Evolutionary conservation across 2,888 invertebrate species (phyloP), one percentile per base, ranked within the genome.

Genomic region (Pharmacophagus antenor): DNA sequence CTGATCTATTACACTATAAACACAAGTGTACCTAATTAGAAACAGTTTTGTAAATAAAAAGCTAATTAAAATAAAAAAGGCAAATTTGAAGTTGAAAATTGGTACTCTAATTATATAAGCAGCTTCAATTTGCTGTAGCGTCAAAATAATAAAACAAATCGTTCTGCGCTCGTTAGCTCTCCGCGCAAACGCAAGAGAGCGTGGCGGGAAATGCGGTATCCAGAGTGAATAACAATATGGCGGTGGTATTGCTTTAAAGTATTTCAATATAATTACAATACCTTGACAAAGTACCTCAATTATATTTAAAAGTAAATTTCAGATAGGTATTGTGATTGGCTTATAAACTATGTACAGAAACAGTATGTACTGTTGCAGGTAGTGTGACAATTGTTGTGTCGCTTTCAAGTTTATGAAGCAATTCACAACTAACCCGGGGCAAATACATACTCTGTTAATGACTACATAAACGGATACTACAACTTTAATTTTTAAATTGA

Each of bases 81-180:
- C 27, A 57, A 57, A 57, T 31, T 50, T 48, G 48, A 25, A 52
- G 46, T 31, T 58, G 27, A 21, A 42, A 31, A 22, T 31, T 18
- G 27, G 47, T 23, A 41, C 41, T 25, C 46, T 51, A 31, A 62
- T 68, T 68, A 65, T 62, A 66, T 67, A 67, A 67, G 54, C 42
- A 21, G 49, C 42, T 31, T 17, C 18, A 65, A 52, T 52, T 67
- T 72, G 72, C 72, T 72, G 76, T 76, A 71, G 78, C 76, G 76
- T 80, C 78, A 80, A 81, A 79, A 65, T 76, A 82, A 80, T 80
- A 79, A 77, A 80, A 81, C 70, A 77, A 80, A 79, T 82, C 77
- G 79, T 80, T 74, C 79, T 73, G 69, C 74, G 69, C 73, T 77
- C 72, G 75, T 77, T 79, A 76, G 71, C 71, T 73, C 72, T 70